A percentile compares a stretch with the other conserved stretches of the same genome.
phyloP scores from a whole-genome alignment of 2,113 vertebrate species.

The human (Homo sapiens) region DNA sequence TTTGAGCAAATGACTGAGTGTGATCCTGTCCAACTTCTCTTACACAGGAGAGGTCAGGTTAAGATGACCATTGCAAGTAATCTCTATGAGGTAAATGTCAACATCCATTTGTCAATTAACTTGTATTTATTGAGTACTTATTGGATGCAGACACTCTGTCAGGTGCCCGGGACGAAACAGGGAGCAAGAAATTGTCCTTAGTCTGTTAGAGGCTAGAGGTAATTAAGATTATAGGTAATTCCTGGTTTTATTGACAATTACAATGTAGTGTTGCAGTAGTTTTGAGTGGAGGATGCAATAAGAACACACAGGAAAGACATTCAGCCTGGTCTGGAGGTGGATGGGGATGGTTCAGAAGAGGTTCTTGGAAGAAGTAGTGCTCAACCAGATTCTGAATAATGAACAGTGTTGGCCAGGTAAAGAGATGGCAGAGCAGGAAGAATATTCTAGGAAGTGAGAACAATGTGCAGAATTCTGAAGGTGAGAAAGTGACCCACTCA shows the following conservation, averaged over 20 bases:
- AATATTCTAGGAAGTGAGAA: neutral
- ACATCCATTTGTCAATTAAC: neutral
- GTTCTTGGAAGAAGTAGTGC: neutral
- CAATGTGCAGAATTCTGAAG: neutral
- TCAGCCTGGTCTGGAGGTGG: neutral
- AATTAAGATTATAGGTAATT: conserved; percentile 13
- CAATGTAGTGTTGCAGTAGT: neutral
- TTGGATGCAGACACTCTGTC: neutral
- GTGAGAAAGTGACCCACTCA: neutral
- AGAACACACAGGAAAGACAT: neutral
- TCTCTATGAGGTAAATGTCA: neutral
- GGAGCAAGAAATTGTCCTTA: conserved; percentile 1
- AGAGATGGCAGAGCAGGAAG: neutral
- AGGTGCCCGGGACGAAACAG: neutral
- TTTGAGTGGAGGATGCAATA: neutral
- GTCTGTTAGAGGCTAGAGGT: neutral
- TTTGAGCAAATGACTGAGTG: neutral
- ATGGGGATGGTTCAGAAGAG: neutral
- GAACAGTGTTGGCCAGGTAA: neutral
- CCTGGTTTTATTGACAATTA: neutral
- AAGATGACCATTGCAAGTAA: neutral
- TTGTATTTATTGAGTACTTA: neutral
- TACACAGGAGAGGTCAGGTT: neutral
- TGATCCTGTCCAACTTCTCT: neutral
- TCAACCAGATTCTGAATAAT: neutral